Evolutionary conservation across 2,113 vertebrate genomes (phyloP), one percentile per base, ranked within the genome.

Genomic region (Rhinogobius similis): DNA sequence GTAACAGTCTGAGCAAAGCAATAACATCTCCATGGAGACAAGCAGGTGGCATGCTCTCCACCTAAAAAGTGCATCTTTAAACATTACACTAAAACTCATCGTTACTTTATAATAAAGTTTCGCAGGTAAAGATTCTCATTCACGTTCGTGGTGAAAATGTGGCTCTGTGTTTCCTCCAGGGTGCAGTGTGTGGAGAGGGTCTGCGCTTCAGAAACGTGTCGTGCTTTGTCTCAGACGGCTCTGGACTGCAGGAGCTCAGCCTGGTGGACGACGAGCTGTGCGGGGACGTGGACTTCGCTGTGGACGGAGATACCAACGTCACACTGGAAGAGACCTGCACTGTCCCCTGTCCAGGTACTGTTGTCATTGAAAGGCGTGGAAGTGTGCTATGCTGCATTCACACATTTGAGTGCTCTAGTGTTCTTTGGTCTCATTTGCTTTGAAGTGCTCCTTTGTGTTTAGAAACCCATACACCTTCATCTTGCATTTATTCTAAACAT

Each of bases 261-360:
- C 55, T 88, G 72, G 96, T 98, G 67, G 97, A 99, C 29, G 97
- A 98, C 11, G 97, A 98, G 75, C 92, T 97, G 61, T 99, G 98
- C 79, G 91, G 92, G 50, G 93, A 97, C 26, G 82, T 94, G 82
- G 96, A 97, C 46, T 95, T 92, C 55, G 69, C 90, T 7, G 90
- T 97, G 81, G 94, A 97, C 0, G 94, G 95, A 78, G 92, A 94
- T 66, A 91, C 91, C 38, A 93, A 92, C 46, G 87, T 95, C 20
- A 62, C 94, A 24, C 92, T 98, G 46, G 93, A 98, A 78, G 96
- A 97, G 85, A 61, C 88, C 1, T 99, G 98, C 52, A 95, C 94
- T 3, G 93, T 96, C 0, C 98, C 98, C 62, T 99, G 98, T 68
- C 97, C 97, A 92, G 98, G 98, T 98, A 92, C 38, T n/a, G 63